Conservation (phyloP, 2,113 vertebrate species). For the Lota lota region DNA sequence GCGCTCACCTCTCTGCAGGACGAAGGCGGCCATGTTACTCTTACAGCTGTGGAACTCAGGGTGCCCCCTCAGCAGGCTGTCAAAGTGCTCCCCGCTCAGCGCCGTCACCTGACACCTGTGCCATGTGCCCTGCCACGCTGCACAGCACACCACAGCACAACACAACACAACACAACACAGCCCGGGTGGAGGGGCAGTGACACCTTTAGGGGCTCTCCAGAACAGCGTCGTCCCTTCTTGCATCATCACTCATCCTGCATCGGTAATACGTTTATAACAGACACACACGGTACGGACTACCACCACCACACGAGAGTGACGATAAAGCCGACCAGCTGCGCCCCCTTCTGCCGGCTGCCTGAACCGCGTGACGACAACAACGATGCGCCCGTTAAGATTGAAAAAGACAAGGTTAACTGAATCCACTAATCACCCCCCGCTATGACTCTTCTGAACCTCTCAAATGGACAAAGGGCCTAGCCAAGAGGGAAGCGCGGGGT, state of each 20-base stretch:
- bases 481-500: too few species aligned
- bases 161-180: slow-evolving; percentile 29
- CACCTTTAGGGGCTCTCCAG: background rate
- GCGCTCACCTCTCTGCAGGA: slow-evolving; percentile 78
- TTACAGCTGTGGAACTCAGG: slow-evolving; percentile 67
- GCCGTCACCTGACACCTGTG: slow-evolving; percentile 77
- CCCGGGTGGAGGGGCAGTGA: background rate
- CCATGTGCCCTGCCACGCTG: slow-evolving; percentile 58
- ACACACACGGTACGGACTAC: background rate
- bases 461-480: too few species aligned
- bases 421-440: too few species aligned
- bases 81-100: slow-evolving; percentile 71
- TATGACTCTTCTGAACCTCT: too few species aligned
- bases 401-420: too few species aligned
- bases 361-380: too few species aligned
- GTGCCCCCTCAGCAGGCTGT: slow-evolving; percentile 66
- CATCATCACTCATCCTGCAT: background rate
- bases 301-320: too few species aligned
- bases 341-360: too few species aligned
- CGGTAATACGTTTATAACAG: background rate
- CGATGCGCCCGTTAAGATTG: too few species aligned
- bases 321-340: too few species aligned
- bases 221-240: background rate
- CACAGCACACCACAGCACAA: slow-evolving; percentile 4
- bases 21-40: slow-evolving; percentile 78